Percentiles rank a stretch among this genome's conserved stretches.
Evolutionary conservation across 2,888 invertebrate genomes (phyloP).

Genomic region (Amphipoea lucens): DNA sequence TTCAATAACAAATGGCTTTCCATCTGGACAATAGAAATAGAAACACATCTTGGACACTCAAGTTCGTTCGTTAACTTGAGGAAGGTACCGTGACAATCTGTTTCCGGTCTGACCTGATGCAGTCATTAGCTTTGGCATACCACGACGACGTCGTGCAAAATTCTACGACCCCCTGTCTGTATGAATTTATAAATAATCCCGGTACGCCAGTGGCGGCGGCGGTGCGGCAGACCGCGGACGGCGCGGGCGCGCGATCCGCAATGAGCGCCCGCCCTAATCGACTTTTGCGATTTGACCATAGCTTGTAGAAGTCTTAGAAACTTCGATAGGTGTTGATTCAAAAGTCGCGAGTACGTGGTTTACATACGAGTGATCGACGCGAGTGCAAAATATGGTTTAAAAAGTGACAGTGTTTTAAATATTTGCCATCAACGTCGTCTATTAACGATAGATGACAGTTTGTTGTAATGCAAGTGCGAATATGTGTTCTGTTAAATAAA

Average conservation of each 20-base stretch:
- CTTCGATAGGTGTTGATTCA: conserved; percentile 40
- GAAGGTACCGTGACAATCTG: conserved; percentile 59
- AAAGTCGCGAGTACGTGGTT: conserved; percentile 43
- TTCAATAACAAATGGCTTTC: conserved; percentile 20
- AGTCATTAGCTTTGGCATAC: conserved; percentile 83
- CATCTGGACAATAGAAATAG: conserved; percentile 1
- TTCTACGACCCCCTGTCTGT: conserved; percentile 90
- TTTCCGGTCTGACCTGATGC: conserved; percentile 85
- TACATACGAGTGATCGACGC: conserved; percentile 61
- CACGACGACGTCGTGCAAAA: conserved; percentile 85
- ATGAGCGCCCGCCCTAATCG: conserved; percentile 81
- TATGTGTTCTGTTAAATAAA: conserved; percentile 44
- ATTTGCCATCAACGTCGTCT: conserved; percentile 60
- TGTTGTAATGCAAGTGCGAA: conserved; percentile 61
- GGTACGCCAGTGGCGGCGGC: conserved; percentile 89
- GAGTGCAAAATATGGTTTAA: conserved; percentile 68
- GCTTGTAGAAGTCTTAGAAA: conserved; percentile 61
- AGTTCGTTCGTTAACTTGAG: conserved; percentile 37
- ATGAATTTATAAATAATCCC: conserved; percentile 90
- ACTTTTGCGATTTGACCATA: conserved; percentile 81
- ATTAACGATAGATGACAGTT: conserved; percentile 66
- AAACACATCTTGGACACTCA: not conserved
- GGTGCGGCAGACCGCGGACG: conserved; percentile 89
- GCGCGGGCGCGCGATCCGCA: conserved; percentile 89
- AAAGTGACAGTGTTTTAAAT: conserved; percentile 68